These are phyloP conservation scores for Resseliella maxima DNA, from an alignment of 2,888 invertebrate genomes.

Conservation along the genomic window DNA sequence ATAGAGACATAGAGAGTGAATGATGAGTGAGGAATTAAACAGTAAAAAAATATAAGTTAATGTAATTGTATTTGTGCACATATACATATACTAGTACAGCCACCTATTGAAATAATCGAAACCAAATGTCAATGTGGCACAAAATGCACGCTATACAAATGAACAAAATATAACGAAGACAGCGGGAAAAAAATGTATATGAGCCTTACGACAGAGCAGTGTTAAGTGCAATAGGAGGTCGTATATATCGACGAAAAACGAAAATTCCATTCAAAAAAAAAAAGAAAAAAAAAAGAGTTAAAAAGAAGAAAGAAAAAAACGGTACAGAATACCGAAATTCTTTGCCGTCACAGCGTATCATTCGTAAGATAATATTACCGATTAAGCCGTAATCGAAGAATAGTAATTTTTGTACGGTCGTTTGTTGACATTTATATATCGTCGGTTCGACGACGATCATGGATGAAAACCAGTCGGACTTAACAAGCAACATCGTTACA, in stretches of 20 bases:
- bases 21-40: too few species aligned
- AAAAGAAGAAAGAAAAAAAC: conserved; percentile 7
- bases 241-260: conserved; percentile 39
- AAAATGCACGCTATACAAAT: conserved; percentile 29
- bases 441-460: conserved; percentile 60
- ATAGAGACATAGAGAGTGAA: neutral
- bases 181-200: conserved; percentile 45
- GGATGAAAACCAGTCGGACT: conserved; percentile 64
- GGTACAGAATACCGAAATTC: neutral
- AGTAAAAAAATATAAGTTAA: too few species aligned
- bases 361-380: conserved; percentile 32
- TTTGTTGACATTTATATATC: conserved; percentile 56
- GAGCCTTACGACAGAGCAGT: conserved; percentile 28
- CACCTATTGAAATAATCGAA: conserved; percentile 48
- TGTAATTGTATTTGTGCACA: conserved; percentile 4
- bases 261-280: conserved; percentile 27
- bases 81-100: conserved; percentile 36
- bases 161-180: conserved; percentile 41
- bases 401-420: conserved; percentile 35
- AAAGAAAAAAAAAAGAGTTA: too few species aligned
- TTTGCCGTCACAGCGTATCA: conserved; percentile 6
- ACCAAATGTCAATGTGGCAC: conserved; percentile 41
- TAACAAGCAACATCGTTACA: conserved; percentile 69
- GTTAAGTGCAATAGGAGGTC: conserved; percentile 46
- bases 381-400: conserved; percentile 48